Percentiles rank a stretch among this genome's conserved stretches.
These are phyloP conservation scores for Lethenteron reissneri DNA, from an alignment of 2,113 vertebrate species.

Conservation along the genomic window DNA sequence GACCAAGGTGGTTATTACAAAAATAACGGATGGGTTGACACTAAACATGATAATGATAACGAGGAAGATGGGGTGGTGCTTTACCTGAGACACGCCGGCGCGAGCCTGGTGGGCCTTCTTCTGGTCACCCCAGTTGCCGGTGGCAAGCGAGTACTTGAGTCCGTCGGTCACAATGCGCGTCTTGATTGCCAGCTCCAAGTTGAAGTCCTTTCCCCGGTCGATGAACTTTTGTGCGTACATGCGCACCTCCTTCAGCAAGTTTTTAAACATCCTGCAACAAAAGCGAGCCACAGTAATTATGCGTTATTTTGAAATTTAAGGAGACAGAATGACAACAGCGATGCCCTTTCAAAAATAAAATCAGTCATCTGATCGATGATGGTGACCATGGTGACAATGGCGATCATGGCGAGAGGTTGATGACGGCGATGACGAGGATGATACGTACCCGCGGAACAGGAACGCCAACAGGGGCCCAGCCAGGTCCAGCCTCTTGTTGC, in stretches of 20 bases:
- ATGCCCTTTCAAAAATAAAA: no score
- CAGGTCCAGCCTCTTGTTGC: slow-evolving; percentile 96
- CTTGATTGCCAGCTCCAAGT: slow-evolving; percentile 88
- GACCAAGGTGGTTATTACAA: no score
- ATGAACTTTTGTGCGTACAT: slow-evolving; percentile 98
- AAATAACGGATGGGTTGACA: no score
- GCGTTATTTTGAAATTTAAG: no score
- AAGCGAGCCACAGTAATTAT: no score
- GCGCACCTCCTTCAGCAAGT: slow-evolving; percentile 87
- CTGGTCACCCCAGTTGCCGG: slow-evolving; percentile 95
- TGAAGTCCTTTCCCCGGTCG: slow-evolving; percentile 88
- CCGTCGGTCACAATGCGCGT: slow-evolving; percentile 92
- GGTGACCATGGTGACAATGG: no score
- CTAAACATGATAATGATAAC: background rate
- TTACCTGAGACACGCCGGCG: slow-evolving; percentile 88
- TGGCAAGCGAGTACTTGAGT: slow-evolving; percentile 83
- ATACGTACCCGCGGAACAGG: slow-evolving; percentile 67
- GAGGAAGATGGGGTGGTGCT: background rate
- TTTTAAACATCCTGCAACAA: slow-evolving; percentile 77
- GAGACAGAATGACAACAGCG: no score
- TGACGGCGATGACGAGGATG: background rate
- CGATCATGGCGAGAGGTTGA: no score
- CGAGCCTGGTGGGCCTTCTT: slow-evolving; percentile 96
- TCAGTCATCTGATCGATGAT: no score
- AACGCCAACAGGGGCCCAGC: slow-evolving; percentile 80